Percentiles rank a stretch among this genome's conserved stretches.
Conservation (phyloP, 2,797 vertebrate genomes). For the Pogonophryne albipinna region DNA sequence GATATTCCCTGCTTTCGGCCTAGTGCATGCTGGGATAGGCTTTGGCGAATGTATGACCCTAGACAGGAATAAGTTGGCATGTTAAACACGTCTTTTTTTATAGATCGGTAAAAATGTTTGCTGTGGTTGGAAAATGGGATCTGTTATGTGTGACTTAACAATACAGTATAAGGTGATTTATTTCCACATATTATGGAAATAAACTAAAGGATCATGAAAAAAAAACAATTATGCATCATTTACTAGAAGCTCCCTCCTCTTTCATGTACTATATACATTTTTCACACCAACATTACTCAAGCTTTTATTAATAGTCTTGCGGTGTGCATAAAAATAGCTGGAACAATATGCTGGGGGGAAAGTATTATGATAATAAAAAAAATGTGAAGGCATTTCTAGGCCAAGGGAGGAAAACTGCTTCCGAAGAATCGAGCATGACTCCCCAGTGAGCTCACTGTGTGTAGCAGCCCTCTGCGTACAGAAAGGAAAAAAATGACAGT, state of each 20-base stretch:
- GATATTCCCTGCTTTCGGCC: slow-evolving; percentile 29
- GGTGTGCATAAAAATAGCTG: slow-evolving; percentile 68
- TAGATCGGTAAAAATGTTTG: background rate
- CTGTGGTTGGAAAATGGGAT: background rate
- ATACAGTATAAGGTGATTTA: background rate
- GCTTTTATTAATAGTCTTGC: slow-evolving; percentile 67
- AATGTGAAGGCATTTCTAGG: slow-evolving; percentile 74
- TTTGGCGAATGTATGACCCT: slow-evolving; percentile 5
- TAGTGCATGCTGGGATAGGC: slow-evolving; percentile 42
- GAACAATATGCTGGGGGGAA: slow-evolving; percentile 58
- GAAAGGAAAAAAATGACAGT: slow-evolving; percentile 31
- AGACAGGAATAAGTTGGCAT: slow-evolving; percentile 19
- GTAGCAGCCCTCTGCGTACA: background rate
- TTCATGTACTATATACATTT: slow-evolving; percentile 55
- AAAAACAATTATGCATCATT: slow-evolving; percentile 27
- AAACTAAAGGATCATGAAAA: background rate
- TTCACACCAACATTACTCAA: slow-evolving; percentile 45
- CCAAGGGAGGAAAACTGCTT: slow-evolving; percentile 59
- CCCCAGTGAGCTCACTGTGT: slow-evolving; percentile 56
- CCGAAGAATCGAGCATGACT: slow-evolving; percentile 54
- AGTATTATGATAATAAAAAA: slow-evolving; percentile 65
- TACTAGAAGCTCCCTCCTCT: slow-evolving; percentile 22
- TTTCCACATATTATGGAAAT: background rate
- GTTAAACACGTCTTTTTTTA: slow-evolving; percentile 11
- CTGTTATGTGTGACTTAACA: background rate